phyloP scores from a whole-genome alignment of 2,888 invertebrate species.

The Argynnis bischoffii region DNA sequence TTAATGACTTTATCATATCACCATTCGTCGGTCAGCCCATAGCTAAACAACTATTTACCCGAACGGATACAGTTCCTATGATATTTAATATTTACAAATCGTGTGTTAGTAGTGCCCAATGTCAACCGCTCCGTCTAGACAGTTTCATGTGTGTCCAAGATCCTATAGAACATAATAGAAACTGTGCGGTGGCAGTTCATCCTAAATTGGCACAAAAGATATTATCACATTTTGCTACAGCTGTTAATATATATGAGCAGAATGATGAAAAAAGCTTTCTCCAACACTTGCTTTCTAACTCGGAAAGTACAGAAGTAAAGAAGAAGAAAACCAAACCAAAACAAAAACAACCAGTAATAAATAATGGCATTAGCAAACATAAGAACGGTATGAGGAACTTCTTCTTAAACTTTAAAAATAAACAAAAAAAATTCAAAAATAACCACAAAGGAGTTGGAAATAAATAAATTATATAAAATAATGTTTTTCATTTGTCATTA shows the following conservation, averaged over 20 bases:
- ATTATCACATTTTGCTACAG: slow-evolving; percentile 30
- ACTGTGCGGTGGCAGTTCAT: slow-evolving; percentile 43
- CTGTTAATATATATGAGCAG: slow-evolving; percentile 36
- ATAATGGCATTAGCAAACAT: slow-evolving; percentile 11
- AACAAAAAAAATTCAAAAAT: not conserved
- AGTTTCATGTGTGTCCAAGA: slow-evolving; percentile 47
- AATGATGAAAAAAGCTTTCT: slow-evolving; percentile 23
- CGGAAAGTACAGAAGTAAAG: not conserved
- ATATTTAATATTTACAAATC: slow-evolving; percentile 43
- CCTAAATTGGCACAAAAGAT: slow-evolving; percentile 37
- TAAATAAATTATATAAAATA: not conserved
- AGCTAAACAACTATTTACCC: slow-evolving; percentile 37
- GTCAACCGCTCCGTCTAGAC: slow-evolving; percentile 37
- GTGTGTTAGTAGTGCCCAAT: slow-evolving; percentile 16
- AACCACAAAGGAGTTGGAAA: not conserved
- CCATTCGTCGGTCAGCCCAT: slow-evolving; percentile 44
- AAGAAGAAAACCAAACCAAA: not conserved
- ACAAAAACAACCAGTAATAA: not conserved
- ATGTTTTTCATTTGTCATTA: not conserved
- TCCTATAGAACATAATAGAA: slow-evolving; percentile 48
- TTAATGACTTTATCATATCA: slow-evolving; percentile 43
- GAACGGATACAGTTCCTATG: slow-evolving; percentile 35
- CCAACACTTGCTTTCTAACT: slow-evolving; percentile 15
- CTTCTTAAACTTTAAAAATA: not conserved
- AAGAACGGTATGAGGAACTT: slow-evolving; percentile 8